Percentiles rank a stretch among this genome's conserved stretches.
phyloP scores from a whole-genome alignment of 2,797 vertebrate genomes.

The Chaetodon trifasciatus region DNA sequence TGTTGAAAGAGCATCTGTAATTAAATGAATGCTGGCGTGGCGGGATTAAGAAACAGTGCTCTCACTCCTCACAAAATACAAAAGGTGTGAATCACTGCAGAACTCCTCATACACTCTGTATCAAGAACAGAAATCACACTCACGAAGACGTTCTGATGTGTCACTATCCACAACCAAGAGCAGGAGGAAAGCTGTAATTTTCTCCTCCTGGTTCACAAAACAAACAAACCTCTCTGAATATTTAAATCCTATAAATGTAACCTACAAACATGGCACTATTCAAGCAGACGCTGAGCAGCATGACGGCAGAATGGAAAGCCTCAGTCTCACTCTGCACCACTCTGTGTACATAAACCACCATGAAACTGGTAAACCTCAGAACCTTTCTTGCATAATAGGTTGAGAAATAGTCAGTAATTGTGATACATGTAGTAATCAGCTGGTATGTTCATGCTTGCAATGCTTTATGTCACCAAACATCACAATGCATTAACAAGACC shows the following conservation, averaged over 20 bases:
- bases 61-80: conserved; percentile 5
- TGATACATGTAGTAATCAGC: background rate
- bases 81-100: conserved; percentile 16
- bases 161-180: background rate
- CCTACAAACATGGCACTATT: background rate
- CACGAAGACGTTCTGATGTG: background rate
- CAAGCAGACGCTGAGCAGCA: background rate
- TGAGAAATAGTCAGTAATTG: background rate
- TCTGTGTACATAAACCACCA: background rate
- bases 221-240: background rate
- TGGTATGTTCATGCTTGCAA: background rate
- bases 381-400: background rate
- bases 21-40: background rate
- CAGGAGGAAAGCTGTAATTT: background rate
- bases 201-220: background rate
- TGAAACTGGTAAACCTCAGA: background rate
- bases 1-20: background rate
- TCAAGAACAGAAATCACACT: background rate
- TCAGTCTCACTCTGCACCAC: background rate
- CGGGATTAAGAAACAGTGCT: conserved; percentile 18
- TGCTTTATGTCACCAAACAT: background rate
- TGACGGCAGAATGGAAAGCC: too few relatives aligned
- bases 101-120: background rate
- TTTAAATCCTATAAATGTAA: background rate
- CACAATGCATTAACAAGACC: background rate